Evolutionary conservation across 2,888 invertebrate genomes (phyloP).

Genomic region (Agriopis leucophaearia): DNA sequence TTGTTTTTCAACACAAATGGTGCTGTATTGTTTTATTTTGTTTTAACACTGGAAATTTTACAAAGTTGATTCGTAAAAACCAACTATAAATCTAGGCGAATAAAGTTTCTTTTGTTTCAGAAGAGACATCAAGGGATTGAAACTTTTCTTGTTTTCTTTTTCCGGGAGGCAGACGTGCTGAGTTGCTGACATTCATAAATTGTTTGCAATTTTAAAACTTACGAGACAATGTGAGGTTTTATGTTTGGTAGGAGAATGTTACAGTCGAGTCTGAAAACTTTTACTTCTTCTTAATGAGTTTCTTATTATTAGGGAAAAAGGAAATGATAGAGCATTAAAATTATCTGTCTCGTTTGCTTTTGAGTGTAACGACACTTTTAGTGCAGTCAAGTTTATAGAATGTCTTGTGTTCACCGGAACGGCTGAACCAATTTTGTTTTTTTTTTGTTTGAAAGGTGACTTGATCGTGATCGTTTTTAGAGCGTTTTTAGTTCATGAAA

Average conservation of each 20-base stretch:
- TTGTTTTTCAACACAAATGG: not conserved
- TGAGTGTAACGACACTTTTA: too few species aligned
- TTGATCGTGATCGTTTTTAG: too few species aligned
- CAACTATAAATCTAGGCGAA: not conserved
- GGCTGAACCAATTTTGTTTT: not conserved
- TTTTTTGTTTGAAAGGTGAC: too few species aligned
- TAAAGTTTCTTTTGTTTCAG: slow-evolving; percentile 9
- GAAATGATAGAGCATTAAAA: not conserved
- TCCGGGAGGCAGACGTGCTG: slow-evolving; percentile 14
- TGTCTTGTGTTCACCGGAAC: too few species aligned
- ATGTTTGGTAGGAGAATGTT: not conserved
- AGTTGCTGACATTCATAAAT: slow-evolving; percentile 24
- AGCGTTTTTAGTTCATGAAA: not conserved
- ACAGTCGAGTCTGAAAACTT: not conserved
- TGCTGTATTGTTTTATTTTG: slow-evolving; percentile 11
- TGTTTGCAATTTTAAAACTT: slow-evolving; percentile 19
- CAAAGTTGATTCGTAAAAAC: not conserved
- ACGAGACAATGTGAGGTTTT: not conserved
- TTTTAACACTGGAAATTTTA: not conserved
- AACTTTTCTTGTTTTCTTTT: slow-evolving; percentile 6
- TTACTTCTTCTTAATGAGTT: not conserved
- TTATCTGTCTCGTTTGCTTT: not conserved
- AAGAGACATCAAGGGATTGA: slow-evolving; percentile 9
- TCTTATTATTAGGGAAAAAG: not conserved
- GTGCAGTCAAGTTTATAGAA: too few species aligned